Base-by-base conservation (phyloP, 2,113 vertebrate species). In the Neotoma lepida region DNA sequence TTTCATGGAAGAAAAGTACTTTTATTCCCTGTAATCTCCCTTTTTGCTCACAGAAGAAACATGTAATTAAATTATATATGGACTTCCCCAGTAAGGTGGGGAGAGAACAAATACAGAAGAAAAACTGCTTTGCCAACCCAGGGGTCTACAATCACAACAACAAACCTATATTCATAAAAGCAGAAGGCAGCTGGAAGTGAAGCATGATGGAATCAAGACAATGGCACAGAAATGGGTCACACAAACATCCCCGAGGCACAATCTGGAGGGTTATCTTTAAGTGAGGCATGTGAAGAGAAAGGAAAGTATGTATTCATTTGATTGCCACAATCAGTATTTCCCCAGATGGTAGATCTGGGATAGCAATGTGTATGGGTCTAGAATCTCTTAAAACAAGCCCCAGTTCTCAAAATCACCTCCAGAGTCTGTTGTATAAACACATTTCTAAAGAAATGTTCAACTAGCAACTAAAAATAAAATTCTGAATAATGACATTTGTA, bases 1-100 rank as follows among this genome's bases (percentile, higher is more conserved):
- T 89, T 89, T 91, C 78, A 89, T 74, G n/a, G 94, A 94, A 97
- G 33, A 82, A 95, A 87, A 95, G 33, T 58, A 3, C 2, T 74
- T 87, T 86, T 51, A 76, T 76, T 26, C 22, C 18, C 30, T 35
- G 7, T 93, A 85, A 51, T 66, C 73, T 86, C 3, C 66, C n/a
- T 0, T 15, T 44, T 56, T 35, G 24, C 5, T 87, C 49, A 18
- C 26, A 89, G 49, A 91, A 61, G 3, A 58, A 87, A 86, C 15
- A 46, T 26, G 28, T 20, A 87, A 64, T 86, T 77, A 80, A 94
- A 70, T 80, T 89, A 63, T 51, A 1, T 44, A n/a, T 39, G 10
- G 86, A 44, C 35, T 89, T 66, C 85, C 39, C 54, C 89, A 95
- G 46, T 33, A 51, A 51, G 49, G n/a, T n/a, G n/a, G 30, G 30